Base-by-base conservation (phyloP, 30 jellyfish, hydroid and myxozoan species). In the Cassiopea andromeda region DNA sequence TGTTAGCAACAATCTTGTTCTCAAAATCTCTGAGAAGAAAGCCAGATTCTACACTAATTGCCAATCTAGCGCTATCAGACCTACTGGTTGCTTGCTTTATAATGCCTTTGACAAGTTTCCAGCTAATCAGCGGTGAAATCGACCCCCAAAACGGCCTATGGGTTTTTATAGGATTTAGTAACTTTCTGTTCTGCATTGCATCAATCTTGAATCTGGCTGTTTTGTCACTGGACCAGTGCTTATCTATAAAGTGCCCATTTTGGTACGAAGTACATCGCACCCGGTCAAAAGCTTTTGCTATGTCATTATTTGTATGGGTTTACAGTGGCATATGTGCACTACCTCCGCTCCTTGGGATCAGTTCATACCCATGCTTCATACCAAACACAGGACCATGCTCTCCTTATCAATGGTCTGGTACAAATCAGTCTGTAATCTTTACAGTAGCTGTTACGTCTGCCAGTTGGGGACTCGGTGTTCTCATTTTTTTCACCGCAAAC, bases 341-440 rank as follows among this genome's bases (percentile, higher is more conserved):
- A 49, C 94, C 94, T 54, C 94, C 94, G 15, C 81, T 73, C 68
- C 49, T 87, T 67, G 94, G 94, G 12, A 69, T 87, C 64, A 87
- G 89, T 80, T 78, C 94, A 46, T 87, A 87, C 67, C 10, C 77
- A 7, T 87, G 94, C 75, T 87, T 87, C 59, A 87, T 87, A 2
- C 89, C 94, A 13, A 87, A 77, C 69, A 76, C 84, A 46, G 89
- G 89, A 57, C 73, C 19, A 15, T 87, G 94, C 79, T 66, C 89
- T 45, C 66, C 46, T 46, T 44, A 76, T 10, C 90, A 87, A 38
- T 87, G 94, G 94, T 64, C 94, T 5, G 89, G 89, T 1, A 68
- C 72, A 7, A 64, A 77, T 48, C 43, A 87, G 15, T 61, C 94
- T 14, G 78, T 87, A 9, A 67, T 87, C 43, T 87, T 87, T 61